phyloP scores from a whole-genome alignment of 30 jellyfish, hydroid and myxozoan genomes.

The Hydractinia symbiolongicarpus region DNA sequence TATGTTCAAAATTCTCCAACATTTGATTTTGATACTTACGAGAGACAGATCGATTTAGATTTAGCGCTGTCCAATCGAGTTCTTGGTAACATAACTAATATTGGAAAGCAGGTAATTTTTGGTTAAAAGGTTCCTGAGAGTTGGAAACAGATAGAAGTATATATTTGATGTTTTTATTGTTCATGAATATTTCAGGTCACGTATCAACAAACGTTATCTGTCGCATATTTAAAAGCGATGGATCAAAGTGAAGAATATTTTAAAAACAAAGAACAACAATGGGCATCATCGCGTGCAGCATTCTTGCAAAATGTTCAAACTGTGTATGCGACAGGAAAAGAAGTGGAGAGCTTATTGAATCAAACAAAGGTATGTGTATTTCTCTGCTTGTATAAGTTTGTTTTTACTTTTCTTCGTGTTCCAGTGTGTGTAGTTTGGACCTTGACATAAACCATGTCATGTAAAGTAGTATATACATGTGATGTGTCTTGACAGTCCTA shows the following conservation, averaged over 20 bases:
- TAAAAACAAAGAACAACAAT: slow-evolving; percentile 20
- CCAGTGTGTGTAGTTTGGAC: too few relatives aligned
- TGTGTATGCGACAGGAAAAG: slow-evolving; percentile 60
- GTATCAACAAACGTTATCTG: slow-evolving; percentile 10
- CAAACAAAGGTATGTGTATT: slow-evolving; percentile 58
- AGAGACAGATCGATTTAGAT: slow-evolving; percentile 40
- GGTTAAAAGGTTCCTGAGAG: neutral
- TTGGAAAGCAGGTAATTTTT: slow-evolving; percentile 48
- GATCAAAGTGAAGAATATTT: slow-evolving; percentile 23
- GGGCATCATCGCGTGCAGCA: slow-evolving; percentile 16
- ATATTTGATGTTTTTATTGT: neutral
- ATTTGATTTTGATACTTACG: slow-evolving; percentile 22
- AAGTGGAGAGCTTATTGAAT: slow-evolving; percentile 39
- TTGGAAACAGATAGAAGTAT: neutral
- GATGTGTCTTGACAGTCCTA: too few relatives aligned
- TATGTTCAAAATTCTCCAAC: slow-evolving; percentile 27
- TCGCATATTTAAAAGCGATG: slow-evolving; percentile 7
- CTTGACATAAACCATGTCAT: too few relatives aligned
- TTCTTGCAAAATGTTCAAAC: slow-evolving; percentile 50
- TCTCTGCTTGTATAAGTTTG: neutral
- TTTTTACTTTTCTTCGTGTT: neutral
- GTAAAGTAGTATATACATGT: too few relatives aligned
- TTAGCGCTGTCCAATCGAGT: slow-evolving; percentile 54
- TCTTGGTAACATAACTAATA: slow-evolving; percentile 31
- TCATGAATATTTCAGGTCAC: slow-evolving; percentile 14